Conservation (phyloP, 37 sponge, comb jelly and placozoan species). For the Bolinopsis microptera region DNA sequence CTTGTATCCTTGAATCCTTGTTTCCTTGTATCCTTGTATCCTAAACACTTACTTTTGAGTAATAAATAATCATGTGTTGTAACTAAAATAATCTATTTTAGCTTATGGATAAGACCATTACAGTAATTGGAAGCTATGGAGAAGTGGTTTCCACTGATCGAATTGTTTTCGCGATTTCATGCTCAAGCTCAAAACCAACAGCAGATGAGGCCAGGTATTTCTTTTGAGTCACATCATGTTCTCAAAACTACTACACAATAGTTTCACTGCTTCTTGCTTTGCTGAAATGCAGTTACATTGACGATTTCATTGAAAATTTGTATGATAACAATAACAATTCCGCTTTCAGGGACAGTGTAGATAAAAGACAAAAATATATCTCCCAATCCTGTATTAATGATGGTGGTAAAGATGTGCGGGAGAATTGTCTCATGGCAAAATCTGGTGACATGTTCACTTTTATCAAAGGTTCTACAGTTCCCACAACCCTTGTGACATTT, state of each 20-base stretch:
- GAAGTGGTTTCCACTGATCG: conserved; percentile 49
- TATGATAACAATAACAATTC: no score
- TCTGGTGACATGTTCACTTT: conserved; percentile 59
- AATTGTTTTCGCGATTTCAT: conserved; percentile 34
- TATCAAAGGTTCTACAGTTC: conserved; percentile 54
- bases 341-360: conserved; percentile 47
- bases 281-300: no score
- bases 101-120: conserved; percentile 27
- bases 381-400: conserved; percentile 55
- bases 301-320: no score
- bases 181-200: conserved; percentile 4
- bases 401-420: conserved; percentile 49
- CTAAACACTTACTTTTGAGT: no score
- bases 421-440: conserved; percentile 31
- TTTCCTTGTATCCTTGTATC: no score
- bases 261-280: no score
- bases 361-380: conserved; percentile 41
- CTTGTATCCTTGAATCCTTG: no score
- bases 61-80: no score
- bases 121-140: conserved; percentile 21
- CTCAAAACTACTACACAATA: no score
- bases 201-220: conserved; percentile 56
- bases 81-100: no score
- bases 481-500: not conserved
- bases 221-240: no score